These are phyloP conservation scores for Pachyramphus minor DNA, from an alignment of 2,113 vertebrate species.

Conservation along the genomic window DNA sequence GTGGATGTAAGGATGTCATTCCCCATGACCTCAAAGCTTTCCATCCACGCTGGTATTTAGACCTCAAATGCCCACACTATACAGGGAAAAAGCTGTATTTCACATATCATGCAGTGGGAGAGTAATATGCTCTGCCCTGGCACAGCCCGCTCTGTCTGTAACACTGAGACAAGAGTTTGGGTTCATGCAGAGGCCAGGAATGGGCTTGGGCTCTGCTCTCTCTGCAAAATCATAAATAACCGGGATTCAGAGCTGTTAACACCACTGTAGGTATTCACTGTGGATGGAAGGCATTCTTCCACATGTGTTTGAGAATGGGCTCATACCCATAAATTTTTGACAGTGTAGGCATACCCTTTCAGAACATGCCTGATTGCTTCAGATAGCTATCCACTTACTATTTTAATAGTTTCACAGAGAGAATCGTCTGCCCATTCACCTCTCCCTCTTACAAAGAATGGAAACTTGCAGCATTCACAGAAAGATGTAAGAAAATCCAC, in stretches of 20 bases:
- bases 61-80: not conserved
- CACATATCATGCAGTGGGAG: not conserved
- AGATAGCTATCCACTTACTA: not conserved
- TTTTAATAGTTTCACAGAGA: not conserved
- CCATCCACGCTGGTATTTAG: not conserved
- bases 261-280: not conserved
- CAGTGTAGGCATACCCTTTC: constrained; percentile 21
- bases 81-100: not conserved
- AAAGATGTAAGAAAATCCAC: not conserved
- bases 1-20: not conserved
- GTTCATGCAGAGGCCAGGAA: not conserved
- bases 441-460: not conserved
- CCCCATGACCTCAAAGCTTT: not conserved
- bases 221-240: not conserved
- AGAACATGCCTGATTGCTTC: not conserved
- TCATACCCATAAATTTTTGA: not conserved
- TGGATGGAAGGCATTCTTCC: not conserved
- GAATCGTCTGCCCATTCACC: not conserved
- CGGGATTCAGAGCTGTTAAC: not conserved
- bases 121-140: rapidly evolving
- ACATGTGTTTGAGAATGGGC: not conserved
- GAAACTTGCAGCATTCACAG: not conserved
- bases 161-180: not conserved
- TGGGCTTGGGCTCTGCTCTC: not conserved
- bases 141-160: not conserved